Base-by-base conservation (phyloP, 2,113 vertebrate genomes). In the Stigmatopora nigra region DNA sequence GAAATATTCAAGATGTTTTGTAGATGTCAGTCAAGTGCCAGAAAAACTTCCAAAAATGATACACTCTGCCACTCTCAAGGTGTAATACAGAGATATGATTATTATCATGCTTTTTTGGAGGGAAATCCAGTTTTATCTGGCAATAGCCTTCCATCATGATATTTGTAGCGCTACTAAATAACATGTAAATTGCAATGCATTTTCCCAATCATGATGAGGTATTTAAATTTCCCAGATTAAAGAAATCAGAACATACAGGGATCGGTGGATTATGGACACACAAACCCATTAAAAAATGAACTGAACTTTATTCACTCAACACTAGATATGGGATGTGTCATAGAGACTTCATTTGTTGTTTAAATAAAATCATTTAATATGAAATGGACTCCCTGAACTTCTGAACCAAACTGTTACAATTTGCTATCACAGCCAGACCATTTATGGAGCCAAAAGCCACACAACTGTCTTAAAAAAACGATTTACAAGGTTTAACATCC, bases 391-490 rank as follows among this genome's bases (percentile, higher is more conserved):
- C 44, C 19, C 31, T 36, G 47, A 36, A 35, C 62, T 49, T 57
- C 55, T 69, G 16, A 57, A 60, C 58, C 52, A 75, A 79, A 71
- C 15, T 58, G 38, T 57, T 70, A 61, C 22, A 44, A 56, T 65
- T 49, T 61, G 52, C 68, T 78, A 68, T 70, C 69, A 57, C 46
- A 11, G 38, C 61, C 38, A 60, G 22, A 20, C 20, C 31, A 51
- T 70, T 64, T 3, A 22, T n/a, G 47, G 64, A 63, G 69, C 78
- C 70, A 70, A 79, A 78, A 73, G 60, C 70, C 78, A 80, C 70
- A 79, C 35, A 57, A 80, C 68, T 68, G 72, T 74, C 64, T 75
- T 76, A 57, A 70, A 60, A 31, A 52, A 65, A 56, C 79, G 52
- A 79, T 70, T 78, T 63, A 52, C 46, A 46, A 49, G 56, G 55